Base-by-base conservation (phyloP, 2,888 invertebrate genomes). In the Orthonevra nobilis region DNA sequence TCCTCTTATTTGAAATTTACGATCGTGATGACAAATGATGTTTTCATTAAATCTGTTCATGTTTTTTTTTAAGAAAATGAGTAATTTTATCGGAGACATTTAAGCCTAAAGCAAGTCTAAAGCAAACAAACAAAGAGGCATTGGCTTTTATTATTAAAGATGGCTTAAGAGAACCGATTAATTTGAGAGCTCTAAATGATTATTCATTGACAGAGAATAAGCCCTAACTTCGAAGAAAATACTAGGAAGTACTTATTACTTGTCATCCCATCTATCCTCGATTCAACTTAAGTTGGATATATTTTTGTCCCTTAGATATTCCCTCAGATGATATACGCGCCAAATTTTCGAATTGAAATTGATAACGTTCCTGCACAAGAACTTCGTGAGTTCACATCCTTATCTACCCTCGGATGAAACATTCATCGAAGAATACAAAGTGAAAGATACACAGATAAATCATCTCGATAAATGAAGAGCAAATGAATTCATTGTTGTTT, bases 401-500 rank as follows among this genome's bases (percentile, higher is more conserved):
- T 34, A 56, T 48, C 17, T 19, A 12, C 10, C 10, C 15, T n/a
- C 10, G 19, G 26, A 38, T 9, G 46, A 42, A 26, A 40, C 36
- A 58, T 28, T 34, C 64, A 50, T 56, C 42, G 34, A 38, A 48
- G 38, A n/a, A n/a, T n/a, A n/a, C 19, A 46, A 46, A 46, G 1
- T 20, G 42, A 23, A n/a, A n/a, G n/a, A n/a, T n/a, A n/a, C n/a
- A n/a, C n/a, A 52, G 64, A 66, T 66, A 79, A 72, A 79, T 77
- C 72, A 77, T 77, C 77, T 72, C 72, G 77, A 72, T 77, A 58
- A 66, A 79, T 72, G 66, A 63, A 72, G 54, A 72, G 54, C 70
- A 63, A 72, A 72, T 61, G 54, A 64, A 79, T 72, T 66, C 79
- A 72, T 79, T 79, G 72, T 79, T 79, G 79, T 64, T 79, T 66